Conservation (phyloP, 2,113 vertebrate species). For the Stomatorhinus ivindoensis region DNA sequence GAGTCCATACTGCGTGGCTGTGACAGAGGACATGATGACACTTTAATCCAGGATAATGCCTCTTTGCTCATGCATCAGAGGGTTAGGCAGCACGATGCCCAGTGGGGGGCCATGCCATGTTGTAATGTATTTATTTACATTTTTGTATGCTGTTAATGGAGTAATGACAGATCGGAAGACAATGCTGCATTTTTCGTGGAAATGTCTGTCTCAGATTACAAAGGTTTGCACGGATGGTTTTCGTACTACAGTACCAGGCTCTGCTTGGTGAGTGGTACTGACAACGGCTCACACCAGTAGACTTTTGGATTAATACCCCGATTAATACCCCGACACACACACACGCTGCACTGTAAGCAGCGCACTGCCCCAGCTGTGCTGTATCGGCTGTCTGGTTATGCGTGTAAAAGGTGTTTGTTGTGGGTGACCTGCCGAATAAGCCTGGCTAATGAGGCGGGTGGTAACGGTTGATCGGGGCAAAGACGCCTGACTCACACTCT, state of each 20-base stretch:
- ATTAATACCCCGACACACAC: neutral
- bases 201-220: neutral
- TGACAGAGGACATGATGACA: slow-evolving; percentile 32
- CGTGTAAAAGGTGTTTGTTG: neutral
- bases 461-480: neutral
- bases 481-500: neutral
- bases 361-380: neutral
- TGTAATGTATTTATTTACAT: slow-evolving; percentile 3
- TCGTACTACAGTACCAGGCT: neutral
- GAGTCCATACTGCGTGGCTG: neutral
- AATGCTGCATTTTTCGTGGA: neutral
- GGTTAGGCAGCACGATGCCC: slow-evolving; percentile 14
- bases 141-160: neutral
- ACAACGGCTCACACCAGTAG: neutral
- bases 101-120: neutral
- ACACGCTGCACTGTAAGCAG: neutral
- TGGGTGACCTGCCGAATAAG: neutral
- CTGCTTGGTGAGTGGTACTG: neutral
- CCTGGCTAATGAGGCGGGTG: neutral
- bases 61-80: slow-evolving; percentile 29
- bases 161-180: neutral
- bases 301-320: neutral
- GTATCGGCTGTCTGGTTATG: neutral
- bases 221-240: neutral
- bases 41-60: slow-evolving; percentile 48